A percentile compares a stretch with the other conserved stretches of the same genome.
These are phyloP conservation scores for Drosophila putrida DNA, from an alignment of 2,888 invertebrate genomes.

Conservation along the genomic window DNA sequence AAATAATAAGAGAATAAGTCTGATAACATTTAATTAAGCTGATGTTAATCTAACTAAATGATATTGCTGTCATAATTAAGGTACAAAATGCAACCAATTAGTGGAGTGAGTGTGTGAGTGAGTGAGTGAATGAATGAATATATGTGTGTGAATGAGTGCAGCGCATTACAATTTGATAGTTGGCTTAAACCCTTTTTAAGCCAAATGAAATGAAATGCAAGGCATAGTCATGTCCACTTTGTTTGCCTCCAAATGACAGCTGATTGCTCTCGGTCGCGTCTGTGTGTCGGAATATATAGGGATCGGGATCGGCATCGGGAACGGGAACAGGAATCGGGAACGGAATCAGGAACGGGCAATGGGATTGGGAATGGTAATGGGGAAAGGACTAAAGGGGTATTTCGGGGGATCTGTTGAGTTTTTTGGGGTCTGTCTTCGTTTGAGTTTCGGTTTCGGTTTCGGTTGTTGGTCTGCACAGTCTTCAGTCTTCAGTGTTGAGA, in stretches of 20 bases:
- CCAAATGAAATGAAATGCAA: constrained; percentile 46
- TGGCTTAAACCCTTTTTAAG: constrained; percentile 53
- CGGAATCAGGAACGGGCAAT: neutral
- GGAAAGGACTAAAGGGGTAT: neutral
- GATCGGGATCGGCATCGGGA: neutral
- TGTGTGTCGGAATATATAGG: neutral
- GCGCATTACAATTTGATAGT: constrained; percentile 50
- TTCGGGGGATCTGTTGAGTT: neutral
- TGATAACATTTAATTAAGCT: constrained; percentile 23
- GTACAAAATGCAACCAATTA: constrained; percentile 41
- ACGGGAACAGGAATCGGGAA: neutral
- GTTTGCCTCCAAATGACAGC: constrained; percentile 80
- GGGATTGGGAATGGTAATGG: too few relatives aligned
- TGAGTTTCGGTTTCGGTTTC: constrained; percentile 36
- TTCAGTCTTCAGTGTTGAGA: neutral
- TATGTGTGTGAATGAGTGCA: constrained; percentile 34
- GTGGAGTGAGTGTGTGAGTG: constrained; percentile 12
- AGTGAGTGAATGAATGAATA: constrained; percentile 31
- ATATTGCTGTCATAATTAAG: constrained; percentile 51
- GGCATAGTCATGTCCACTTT: constrained; percentile 77
- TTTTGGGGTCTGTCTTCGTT: constrained; percentile 8
- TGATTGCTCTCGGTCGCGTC: constrained; percentile 67
- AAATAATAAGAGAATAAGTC: constrained; percentile 11
- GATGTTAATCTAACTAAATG: constrained; percentile 52
- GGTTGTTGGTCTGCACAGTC: constrained; percentile 30